phyloP scores from a whole-genome alignment of 2,797 vertebrate genomes.

The Neosilurus mollespiculum region DNA sequence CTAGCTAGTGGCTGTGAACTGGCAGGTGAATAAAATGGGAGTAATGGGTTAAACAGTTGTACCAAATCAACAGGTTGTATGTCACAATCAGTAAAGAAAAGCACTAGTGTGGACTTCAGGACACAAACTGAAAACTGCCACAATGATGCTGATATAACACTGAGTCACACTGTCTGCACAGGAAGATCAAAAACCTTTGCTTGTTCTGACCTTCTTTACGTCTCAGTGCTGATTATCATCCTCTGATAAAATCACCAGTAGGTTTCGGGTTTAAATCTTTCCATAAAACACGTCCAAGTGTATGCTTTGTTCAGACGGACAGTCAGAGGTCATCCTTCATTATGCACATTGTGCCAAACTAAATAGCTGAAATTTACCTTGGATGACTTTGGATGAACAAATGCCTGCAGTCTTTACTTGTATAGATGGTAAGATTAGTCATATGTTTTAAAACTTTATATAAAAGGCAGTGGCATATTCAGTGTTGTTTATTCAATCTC shows the following conservation, averaged over 20 bases:
- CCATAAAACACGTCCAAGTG: constrained; percentile 28
- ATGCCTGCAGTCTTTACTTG: neutral
- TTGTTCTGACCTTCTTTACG: neutral
- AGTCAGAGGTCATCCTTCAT: constrained; percentile 27
- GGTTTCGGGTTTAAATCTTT: constrained; percentile 45
- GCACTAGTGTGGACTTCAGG: neutral
- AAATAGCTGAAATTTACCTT: constrained; percentile 21
- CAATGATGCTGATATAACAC: neutral
- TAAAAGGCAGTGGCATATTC: neutral
- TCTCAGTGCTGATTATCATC: constrained; percentile 29
- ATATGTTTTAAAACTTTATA: neutral
- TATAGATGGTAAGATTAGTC: neutral
- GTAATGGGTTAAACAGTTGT: neutral
- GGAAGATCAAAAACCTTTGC: neutral
- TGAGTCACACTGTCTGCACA: neutral
- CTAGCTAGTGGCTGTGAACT: neutral
- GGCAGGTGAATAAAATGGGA: neutral
- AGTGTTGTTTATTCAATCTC: neutral
- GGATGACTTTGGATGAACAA: constrained; percentile 4
- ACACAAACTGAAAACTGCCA: neutral
- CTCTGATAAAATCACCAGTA: constrained; percentile 49
- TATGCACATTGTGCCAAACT: neutral
- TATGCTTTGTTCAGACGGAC: constrained; percentile 20
- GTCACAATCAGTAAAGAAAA: neutral
- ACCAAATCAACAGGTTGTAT: neutral